Conservation (phyloP, 2,888 invertebrate species). For the Monopis laevigella region DNA sequence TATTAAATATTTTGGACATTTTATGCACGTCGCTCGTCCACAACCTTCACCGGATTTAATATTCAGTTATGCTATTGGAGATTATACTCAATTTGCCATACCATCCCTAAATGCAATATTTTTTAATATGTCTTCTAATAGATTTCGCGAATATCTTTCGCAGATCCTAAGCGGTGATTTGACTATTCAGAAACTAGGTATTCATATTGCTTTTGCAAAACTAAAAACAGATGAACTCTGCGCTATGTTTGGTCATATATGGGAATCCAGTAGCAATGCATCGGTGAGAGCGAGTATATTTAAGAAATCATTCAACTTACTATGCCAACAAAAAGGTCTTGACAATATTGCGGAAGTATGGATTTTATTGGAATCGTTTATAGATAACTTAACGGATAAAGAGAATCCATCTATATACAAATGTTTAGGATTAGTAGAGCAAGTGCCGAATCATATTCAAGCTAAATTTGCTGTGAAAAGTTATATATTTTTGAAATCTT, state of each 20-base stretch:
- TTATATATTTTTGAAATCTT: conserved; percentile 32
- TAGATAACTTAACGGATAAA: conserved; percentile 33
- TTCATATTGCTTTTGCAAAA: conserved; percentile 35
- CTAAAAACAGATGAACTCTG: conserved; percentile 28
- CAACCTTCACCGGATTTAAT: conserved; percentile 33
- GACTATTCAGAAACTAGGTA: conserved; percentile 44
- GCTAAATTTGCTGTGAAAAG: conserved; percentile 32
- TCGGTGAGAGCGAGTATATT: conserved; percentile 39
- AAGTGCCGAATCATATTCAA: conserved; percentile 28
- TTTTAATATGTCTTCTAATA: conserved; percentile 27
- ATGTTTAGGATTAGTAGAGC: conserved; percentile 24
- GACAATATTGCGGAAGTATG: conserved; percentile 27
- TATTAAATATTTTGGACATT: conserved; percentile 38
- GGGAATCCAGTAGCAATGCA: conserved; percentile 35
- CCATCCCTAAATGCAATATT: conserved; percentile 40
- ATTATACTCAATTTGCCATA: conserved; percentile 40
- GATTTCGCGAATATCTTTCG: neutral
- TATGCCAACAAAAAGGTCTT: conserved; percentile 32
- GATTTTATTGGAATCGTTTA: conserved; percentile 33
- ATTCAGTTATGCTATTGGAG: conserved; percentile 39
- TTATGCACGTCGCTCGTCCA: conserved; percentile 44
- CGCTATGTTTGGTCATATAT: conserved; percentile 30
- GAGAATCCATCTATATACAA: conserved; percentile 40
- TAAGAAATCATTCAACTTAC: conserved; percentile 29
- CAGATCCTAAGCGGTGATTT: conserved; percentile 16